These are phyloP conservation scores for Heliconius hewitsoni DNA, from an alignment of 1,140 invertebrate genomes.

Conservation along the genomic window DNA sequence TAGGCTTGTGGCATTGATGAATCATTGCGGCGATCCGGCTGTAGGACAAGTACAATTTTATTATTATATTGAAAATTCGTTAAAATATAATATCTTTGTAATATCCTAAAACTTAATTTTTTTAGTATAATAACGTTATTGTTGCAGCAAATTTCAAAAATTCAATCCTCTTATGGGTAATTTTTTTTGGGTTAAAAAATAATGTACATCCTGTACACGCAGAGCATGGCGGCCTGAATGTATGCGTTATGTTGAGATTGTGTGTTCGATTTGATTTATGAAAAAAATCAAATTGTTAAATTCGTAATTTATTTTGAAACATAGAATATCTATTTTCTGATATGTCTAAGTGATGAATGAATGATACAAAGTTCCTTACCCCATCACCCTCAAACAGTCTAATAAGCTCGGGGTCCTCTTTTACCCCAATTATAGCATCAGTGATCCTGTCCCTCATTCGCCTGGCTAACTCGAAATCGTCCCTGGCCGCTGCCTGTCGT, in stretches of 20 bases:
- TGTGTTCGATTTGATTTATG: neutral
- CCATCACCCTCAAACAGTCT: constrained; percentile 91
- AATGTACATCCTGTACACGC: too few relatives aligned
- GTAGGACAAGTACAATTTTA: constrained; percentile 20
- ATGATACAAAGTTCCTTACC: constrained; percentile 71
- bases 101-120: too few relatives aligned
- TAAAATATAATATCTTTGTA: neutral
- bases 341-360: neutral
- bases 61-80: too few relatives aligned
- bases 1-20: constrained; percentile 78
- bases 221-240: too few relatives aligned
- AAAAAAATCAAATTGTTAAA: neutral
- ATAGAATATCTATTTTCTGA: too few relatives aligned
- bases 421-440: constrained; percentile 76
- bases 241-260: too few relatives aligned
- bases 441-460: constrained; percentile 95
- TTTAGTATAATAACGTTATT: too few relatives aligned
- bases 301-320: too few relatives aligned
- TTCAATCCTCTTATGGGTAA: too few relatives aligned
- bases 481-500: constrained; percentile 92
- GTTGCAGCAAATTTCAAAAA: too few relatives aligned
- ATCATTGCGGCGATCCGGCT: constrained; percentile 73
- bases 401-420: constrained; percentile 77
- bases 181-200: too few relatives aligned
- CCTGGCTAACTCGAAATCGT: constrained; percentile 95